phyloP scores from a whole-genome alignment of 1,140 invertebrate species.

The Calliphora vicina region DNA sequence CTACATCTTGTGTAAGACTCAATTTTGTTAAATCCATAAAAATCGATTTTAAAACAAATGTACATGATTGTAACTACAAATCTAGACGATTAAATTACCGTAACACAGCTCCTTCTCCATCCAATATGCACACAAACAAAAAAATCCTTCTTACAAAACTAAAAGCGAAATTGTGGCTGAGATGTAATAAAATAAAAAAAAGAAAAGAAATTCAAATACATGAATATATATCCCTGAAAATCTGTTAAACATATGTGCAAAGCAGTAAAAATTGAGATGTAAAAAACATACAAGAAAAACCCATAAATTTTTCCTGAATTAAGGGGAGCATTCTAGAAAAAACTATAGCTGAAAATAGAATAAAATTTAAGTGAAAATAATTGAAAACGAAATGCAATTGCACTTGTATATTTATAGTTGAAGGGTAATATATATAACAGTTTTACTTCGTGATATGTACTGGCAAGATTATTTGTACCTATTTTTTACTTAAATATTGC shows the following conservation, averaged over 20 bases:
- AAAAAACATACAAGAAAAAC: not conserved
- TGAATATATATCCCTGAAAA: not conserved
- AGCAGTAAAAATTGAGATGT: not conserved
- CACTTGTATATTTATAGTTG: not conserved
- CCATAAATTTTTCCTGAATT: not conserved
- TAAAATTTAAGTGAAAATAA: not conserved
- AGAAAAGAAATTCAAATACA: not conserved
- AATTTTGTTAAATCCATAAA: not conserved
- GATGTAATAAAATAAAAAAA: too few relatives aligned
- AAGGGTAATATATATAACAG: not conserved
- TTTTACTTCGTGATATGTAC: too few relatives aligned
- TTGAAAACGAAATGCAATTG: not conserved
- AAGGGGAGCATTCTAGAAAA: not conserved
- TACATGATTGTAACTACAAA: conserved; percentile 3
- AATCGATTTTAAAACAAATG: not conserved
- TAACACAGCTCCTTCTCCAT: not conserved
- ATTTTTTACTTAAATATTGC: too few relatives aligned
- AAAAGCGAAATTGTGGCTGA: not conserved
- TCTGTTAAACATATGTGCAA: conserved; percentile 9
- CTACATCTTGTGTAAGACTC: not conserved
- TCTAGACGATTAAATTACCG: not conserved
- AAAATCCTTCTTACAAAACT: not conserved
- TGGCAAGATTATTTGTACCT: too few relatives aligned
- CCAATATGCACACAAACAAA: too few relatives aligned
- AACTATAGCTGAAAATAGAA: not conserved